phyloP scores from a whole-genome alignment of 1,140 invertebrate species.

The Drosophila micromelanica region DNA sequence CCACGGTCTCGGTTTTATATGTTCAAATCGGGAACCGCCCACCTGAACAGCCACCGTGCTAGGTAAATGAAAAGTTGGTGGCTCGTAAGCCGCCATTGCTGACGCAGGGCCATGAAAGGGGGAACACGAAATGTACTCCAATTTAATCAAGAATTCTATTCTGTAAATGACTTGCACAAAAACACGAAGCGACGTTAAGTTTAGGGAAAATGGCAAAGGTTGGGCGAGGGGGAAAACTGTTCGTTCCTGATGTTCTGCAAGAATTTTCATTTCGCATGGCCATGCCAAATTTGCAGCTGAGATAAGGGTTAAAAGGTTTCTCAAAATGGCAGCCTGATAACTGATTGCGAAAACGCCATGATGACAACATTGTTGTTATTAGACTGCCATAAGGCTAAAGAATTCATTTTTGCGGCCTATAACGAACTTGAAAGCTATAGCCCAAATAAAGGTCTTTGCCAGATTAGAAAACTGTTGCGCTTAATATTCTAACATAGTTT shows the following conservation, averaged over 20 bases:
- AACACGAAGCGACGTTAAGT: conserved; percentile 58
- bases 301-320: conserved; percentile 31
- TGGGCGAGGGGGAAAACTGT: conserved; percentile 11
- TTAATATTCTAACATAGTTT: neutral
- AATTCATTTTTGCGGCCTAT: too few species aligned
- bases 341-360: conserved; percentile 15
- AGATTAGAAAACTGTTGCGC: neutral
- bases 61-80: conserved; percentile 70
- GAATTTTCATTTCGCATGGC: conserved; percentile 70
- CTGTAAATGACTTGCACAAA: conserved; percentile 80
- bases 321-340: neutral
- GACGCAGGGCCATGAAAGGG: neutral
- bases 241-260: conserved; percentile 10
- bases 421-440: too few species aligned
- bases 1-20: conserved; percentile 63
- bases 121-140: conserved; percentile 77
- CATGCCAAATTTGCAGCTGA: conserved; percentile 30
- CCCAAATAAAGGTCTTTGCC: too few species aligned
- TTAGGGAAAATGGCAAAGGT: conserved; percentile 8
- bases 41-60: conserved; percentile 47
- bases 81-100: conserved; percentile 54
- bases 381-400: conserved; percentile 1
- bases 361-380: conserved; percentile 30
- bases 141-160: conserved; percentile 83
- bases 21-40: conserved; percentile 51